Evolutionary conservation across 2,113 vertebrate species (phyloP).

Genomic region (Lasiurus cinereus): DNA sequence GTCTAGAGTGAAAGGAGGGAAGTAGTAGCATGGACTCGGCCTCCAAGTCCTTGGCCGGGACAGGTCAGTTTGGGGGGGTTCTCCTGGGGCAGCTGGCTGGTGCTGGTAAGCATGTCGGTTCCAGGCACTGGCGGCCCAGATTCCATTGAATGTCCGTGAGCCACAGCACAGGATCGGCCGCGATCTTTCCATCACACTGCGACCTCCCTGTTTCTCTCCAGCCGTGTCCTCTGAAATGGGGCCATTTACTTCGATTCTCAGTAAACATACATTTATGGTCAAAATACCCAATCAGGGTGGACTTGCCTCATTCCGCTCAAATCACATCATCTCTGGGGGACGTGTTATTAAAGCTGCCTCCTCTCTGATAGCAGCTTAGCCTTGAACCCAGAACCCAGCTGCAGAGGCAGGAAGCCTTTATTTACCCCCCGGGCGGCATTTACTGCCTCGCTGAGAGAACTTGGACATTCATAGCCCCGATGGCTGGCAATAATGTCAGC

Average conservation of each 20-base stretch:
- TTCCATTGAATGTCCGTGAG: background rate
- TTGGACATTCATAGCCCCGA: slow-evolving; percentile 41
- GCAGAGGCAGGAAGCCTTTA: background rate
- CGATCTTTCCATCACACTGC: background rate
- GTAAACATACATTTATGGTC: slow-evolving; percentile 55
- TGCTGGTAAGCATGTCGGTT: slow-evolving; percentile 13
- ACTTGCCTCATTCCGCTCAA: slow-evolving; percentile 45
- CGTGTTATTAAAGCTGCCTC: background rate
- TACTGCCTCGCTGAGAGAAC: background rate
- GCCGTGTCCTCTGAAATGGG: background rate
- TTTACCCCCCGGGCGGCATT: background rate
- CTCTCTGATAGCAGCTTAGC: background rate
- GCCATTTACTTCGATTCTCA: slow-evolving; percentile 16
- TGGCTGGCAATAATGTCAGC: slow-evolving; percentile 13
- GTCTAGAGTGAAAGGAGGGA: slow-evolving; percentile 22
- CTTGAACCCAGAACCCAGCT: slow-evolving; percentile 17
- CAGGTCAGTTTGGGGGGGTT: slow-evolving; percentile 36
- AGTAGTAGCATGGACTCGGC: background rate
- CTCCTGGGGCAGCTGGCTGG: background rate
- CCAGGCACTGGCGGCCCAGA: background rate
- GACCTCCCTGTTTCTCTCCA: background rate
- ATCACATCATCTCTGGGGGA: background rate
- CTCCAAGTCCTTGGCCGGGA: background rate
- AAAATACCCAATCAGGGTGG: background rate
- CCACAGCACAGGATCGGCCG: background rate